phyloP scores from a whole-genome alignment of 2,797 vertebrate genomes.

The Sarcoramphus papa region DNA sequence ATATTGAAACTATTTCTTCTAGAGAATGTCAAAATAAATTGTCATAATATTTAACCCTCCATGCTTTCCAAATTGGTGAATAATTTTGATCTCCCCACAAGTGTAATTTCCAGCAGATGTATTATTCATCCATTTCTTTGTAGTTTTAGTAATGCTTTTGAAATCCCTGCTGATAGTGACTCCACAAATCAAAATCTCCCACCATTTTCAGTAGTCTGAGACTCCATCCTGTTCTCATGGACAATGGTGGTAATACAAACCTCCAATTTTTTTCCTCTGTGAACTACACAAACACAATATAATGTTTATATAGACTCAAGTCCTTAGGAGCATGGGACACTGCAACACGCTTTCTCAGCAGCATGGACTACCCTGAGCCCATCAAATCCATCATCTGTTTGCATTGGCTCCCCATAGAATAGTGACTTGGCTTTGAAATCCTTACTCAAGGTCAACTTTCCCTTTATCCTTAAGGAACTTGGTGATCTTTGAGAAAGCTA shows the following conservation, averaged over 20 bases:
- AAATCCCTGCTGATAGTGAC: background rate
- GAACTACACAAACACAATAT: background rate
- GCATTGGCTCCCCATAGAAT: background rate
- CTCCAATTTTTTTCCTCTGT: background rate
- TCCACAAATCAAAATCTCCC: background rate
- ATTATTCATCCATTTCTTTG: background rate
- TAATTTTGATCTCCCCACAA: background rate
- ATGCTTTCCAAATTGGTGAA: background rate
- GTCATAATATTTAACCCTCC: conserved; percentile 25
- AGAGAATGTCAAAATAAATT: conserved; percentile 26
- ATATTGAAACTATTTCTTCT: background rate
- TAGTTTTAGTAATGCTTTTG: background rate
- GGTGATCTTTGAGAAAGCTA: background rate
- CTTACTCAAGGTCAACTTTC: background rate
- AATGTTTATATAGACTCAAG: background rate
- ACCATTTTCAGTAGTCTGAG: background rate
- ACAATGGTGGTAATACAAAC: background rate
- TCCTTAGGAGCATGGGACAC: background rate
- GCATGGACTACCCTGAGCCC: background rate
- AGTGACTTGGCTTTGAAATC: background rate
- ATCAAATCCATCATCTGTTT: background rate
- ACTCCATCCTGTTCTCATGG: background rate
- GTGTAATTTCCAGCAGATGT: background rate
- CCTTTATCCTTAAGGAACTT: background rate
- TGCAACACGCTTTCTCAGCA: background rate